Evolutionary conservation across 2,797 vertebrate genomes (phyloP).

Genomic region (Danio jaintianensis): DNA sequence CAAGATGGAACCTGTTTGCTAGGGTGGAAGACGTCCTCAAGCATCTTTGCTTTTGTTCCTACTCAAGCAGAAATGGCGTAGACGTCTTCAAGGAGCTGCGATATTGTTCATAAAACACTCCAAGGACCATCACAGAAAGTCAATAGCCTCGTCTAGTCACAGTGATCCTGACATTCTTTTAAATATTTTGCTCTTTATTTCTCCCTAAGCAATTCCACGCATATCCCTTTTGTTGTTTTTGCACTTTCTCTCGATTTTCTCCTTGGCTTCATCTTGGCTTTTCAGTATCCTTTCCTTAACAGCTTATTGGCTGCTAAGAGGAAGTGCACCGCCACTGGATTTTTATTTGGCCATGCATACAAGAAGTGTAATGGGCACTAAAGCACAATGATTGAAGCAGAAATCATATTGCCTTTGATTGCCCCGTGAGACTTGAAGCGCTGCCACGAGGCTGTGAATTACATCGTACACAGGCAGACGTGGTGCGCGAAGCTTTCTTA

Average conservation of each 20-base stretch:
- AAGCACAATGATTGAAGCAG: conserved; percentile 56
- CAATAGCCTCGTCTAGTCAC: conserved; percentile 1
- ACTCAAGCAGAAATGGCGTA: background rate
- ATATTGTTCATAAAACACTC: conserved; percentile 13
- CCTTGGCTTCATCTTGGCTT: conserved; percentile 2
- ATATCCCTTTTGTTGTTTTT: conserved; percentile 11
- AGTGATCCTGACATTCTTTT: background rate
- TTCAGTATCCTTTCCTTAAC: conserved; percentile 48
- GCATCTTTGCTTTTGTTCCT: conserved; percentile 18
- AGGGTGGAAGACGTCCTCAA: background rate
- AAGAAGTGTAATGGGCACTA: conserved; percentile 61
- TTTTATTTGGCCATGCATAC: conserved; percentile 59
- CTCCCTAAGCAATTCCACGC: background rate
- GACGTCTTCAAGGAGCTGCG: background rate
- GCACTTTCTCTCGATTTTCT: background rate
- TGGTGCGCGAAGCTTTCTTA: conserved; percentile 31
- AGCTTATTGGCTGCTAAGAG: conserved; percentile 44
- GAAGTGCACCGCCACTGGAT: conserved; percentile 41
- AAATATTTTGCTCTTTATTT: background rate
- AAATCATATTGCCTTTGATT: conserved; percentile 64
- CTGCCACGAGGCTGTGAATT: conserved; percentile 55
- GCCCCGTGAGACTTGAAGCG: conserved; percentile 56
- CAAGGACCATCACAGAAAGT: background rate
- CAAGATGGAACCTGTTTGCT: background rate
- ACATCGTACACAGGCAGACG: conserved; percentile 44